Percentiles rank a stretch among this genome's conserved stretches.
phyloP scores from a whole-genome alignment of 2,888 invertebrate genomes.

The Deroplatys truncata region DNA sequence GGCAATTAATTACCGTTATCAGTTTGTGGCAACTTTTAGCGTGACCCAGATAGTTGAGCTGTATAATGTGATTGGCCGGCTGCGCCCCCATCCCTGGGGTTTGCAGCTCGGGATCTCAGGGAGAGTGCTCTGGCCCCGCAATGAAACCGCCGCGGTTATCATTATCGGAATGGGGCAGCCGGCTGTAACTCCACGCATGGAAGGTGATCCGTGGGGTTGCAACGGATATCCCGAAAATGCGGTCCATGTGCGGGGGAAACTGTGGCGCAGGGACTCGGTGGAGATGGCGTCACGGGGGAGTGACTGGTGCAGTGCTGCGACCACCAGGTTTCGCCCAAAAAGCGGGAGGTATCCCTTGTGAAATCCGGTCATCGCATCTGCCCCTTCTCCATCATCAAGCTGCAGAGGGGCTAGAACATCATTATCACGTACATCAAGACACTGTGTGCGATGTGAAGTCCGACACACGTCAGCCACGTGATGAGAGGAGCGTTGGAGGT shows the following conservation, averaged over 20 bases:
- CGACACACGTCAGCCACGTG: not conserved
- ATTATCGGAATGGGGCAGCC: not conserved
- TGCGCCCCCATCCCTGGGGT: no score
- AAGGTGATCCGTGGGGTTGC: not conserved
- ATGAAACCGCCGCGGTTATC: not conserved
- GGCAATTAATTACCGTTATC: no score
- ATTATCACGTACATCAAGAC: not conserved
- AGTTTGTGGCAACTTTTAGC: no score
- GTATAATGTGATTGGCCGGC: no score
- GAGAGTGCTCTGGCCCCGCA: not conserved
- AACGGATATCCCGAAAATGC: not conserved
- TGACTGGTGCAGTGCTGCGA: slow-evolving; percentile 24
- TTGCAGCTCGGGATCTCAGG: no score
- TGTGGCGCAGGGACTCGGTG: not conserved
- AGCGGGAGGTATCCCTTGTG: slow-evolving; percentile 33
- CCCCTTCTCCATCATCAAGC: slow-evolving; percentile 40
- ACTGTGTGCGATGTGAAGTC: not conserved
- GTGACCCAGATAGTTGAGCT: no score
- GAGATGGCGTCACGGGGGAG: slow-evolving; percentile 24
- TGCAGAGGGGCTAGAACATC: not conserved
- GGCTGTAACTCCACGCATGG: not conserved
- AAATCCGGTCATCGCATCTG: slow-evolving; percentile 46
- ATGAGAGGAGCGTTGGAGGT: no score
- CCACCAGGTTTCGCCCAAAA: slow-evolving; percentile 1
- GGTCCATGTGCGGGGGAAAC: not conserved